phyloP scores from a whole-genome alignment of 2,888 invertebrate species.

The Pocota personata region DNA sequence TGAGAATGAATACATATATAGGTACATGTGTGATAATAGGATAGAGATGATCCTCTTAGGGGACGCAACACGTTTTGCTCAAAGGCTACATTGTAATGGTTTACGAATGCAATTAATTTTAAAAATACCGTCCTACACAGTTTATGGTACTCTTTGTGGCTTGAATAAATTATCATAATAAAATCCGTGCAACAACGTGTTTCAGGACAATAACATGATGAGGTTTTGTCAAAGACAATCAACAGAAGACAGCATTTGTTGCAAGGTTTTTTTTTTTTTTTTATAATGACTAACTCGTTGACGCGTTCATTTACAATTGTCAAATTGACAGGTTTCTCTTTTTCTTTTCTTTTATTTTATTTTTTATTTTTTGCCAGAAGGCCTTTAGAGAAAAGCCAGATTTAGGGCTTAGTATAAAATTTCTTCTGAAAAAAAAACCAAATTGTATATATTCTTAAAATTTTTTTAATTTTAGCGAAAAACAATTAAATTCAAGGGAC shows the following conservation, averaged over 20 bases:
- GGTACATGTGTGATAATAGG: slow-evolving; percentile 39
- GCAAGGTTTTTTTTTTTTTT: slow-evolving; percentile 48
- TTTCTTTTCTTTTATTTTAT: slow-evolving; percentile 23
- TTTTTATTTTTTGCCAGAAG: slow-evolving; percentile 57
- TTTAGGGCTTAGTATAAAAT: slow-evolving; percentile 56
- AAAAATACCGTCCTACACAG: neutral
- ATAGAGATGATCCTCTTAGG: slow-evolving; percentile 55
- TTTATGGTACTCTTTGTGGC: slow-evolving; percentile 3
- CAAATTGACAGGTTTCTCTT: slow-evolving; percentile 50
- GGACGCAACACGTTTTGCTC: slow-evolving; percentile 64
- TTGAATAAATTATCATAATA: slow-evolving; percentile 12
- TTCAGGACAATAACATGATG: slow-evolving; percentile 58
- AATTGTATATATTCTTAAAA: neutral
- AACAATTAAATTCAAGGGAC: neutral
- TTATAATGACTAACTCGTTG: slow-evolving; percentile 50
- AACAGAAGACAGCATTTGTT: slow-evolving; percentile 48
- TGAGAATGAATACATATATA: neutral
- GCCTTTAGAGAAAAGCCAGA: slow-evolving; percentile 45
- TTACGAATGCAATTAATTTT: slow-evolving; percentile 63
- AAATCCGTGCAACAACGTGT: slow-evolving; percentile 64
- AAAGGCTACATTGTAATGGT: slow-evolving; percentile 65
- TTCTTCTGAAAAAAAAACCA: slow-evolving; percentile 14
- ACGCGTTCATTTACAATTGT: slow-evolving; percentile 62
- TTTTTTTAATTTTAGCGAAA: neutral
- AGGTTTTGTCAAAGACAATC: slow-evolving; percentile 61